Percentiles rank a stretch among this genome's conserved stretches.
Evolutionary conservation across 2,113 vertebrate genomes (phyloP).

Genomic region (Ammospiza nelsoni): DNA sequence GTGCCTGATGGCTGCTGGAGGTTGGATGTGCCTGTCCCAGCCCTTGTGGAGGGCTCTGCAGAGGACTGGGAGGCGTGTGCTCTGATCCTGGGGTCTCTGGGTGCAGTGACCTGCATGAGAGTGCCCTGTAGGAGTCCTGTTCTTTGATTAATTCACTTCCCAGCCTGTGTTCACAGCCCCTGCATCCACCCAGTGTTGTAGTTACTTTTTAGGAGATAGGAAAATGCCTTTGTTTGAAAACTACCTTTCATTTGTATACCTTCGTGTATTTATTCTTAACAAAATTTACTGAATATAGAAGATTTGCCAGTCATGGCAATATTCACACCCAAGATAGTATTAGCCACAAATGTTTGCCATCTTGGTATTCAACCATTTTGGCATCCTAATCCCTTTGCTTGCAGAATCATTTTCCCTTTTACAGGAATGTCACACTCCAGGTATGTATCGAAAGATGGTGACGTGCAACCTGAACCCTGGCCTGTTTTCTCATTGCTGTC

Average conservation of each 20-base stretch:
- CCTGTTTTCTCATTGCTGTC: neutral
- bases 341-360: neutral
- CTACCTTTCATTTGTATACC: neutral
- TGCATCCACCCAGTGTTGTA: neutral
- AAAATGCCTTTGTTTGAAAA: neutral
- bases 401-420: neutral
- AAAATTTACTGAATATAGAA: neutral
- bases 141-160: neutral
- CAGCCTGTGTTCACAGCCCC: neutral
- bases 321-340: neutral
- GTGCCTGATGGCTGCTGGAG: accelerated
- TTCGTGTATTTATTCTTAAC: neutral
- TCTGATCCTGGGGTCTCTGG: accelerated
- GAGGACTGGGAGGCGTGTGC: neutral
- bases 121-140: neutral
- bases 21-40: neutral
- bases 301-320: neutral
- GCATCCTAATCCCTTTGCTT: neutral
- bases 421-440: neutral
- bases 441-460: neutral
- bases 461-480: neutral
- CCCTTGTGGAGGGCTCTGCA: too few relatives aligned
- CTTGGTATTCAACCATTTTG: neutral
- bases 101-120: neutral
- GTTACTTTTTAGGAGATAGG: neutral